Base-by-base conservation (phyloP, 2,797 vertebrate genomes). In the Etheostoma perlongum region DNA sequence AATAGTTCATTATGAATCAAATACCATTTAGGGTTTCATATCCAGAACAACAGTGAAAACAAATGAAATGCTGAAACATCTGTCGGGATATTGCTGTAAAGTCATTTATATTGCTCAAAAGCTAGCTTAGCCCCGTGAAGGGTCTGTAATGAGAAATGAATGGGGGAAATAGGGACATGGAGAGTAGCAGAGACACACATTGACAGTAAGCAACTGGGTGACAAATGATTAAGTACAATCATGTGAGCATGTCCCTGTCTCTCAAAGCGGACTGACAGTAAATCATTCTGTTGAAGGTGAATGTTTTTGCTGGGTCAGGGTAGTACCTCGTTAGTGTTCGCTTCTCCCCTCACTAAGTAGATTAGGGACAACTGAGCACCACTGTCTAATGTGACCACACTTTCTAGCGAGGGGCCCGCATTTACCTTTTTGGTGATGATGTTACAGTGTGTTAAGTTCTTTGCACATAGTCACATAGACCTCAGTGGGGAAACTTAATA, bases 301-400 rank as follows among this genome's bases (percentile, higher is more conserved):
- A 60, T 42, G 74, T 85, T 85, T 89, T 91, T 90, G 85, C 72
- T 70, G 76, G 81, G 58, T 78, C 88, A 90, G 83, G 82, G 83
- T 78, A 86, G 94, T 91, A 94, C 82, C 88, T 92, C 65, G 42
- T 94, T 92, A 93, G 88, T 61, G 76, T 66, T 90, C 74, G 86
- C 78, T 81, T 93, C 83, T 88, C 61, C 59, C 70, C 76, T 66
- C 79, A 53, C 36, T 92, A 92, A 94, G 91, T 74, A 89, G 93
- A 94, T 94, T 89, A 93, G 67, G 78, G 47, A 21, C 79, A 83
- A 67, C 42, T 74, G 63, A 51, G 59, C 67, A 48, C 61, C 55
- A n/a, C 62, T 60, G 73, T 40, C 70, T 71, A 73, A 60, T 60
- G 74, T 53, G 54, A 23, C 59, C 60, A 53, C 59, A 23, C 74